Conservation (phyloP, 2,888 invertebrate genomes). For the Caenorhabditis sp. region DNA sequence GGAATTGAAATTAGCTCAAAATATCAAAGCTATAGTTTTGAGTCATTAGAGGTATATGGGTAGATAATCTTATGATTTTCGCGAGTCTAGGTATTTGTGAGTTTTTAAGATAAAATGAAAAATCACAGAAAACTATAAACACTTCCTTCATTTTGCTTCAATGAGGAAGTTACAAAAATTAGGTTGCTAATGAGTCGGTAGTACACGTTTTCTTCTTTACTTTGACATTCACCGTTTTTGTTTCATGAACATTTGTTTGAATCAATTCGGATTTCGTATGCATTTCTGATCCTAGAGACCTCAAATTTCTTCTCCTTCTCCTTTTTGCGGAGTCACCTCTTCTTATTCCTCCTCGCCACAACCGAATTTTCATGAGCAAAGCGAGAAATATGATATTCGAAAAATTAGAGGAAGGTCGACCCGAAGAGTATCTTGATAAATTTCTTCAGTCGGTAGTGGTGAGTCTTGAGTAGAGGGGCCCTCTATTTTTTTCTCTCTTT, state of each 20-base stretch:
- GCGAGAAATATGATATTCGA: constrained; percentile 56
- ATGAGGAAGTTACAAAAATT: constrained; percentile 42
- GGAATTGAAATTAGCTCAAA: neutral
- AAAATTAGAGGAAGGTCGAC: constrained; percentile 60
- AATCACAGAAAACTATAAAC: neutral
- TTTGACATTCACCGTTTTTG: constrained; percentile 3
- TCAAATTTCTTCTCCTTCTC: neutral
- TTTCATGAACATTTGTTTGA: constrained; percentile 22
- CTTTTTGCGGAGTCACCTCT: constrained; percentile 13
- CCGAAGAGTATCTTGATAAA: constrained; percentile 53
- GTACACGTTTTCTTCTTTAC: constrained; percentile 4
- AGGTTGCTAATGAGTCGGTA: constrained; percentile 19
- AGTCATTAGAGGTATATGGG: too few relatives aligned
- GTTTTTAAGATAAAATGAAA: too few relatives aligned
- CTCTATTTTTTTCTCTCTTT: constrained; percentile 5
- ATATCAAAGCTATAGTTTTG: neutral
- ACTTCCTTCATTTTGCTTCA: neutral
- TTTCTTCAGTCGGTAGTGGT: constrained; percentile 37
- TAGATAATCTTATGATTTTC: too few relatives aligned
- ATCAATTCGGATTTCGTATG: constrained; percentile 32
- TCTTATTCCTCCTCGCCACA: constrained; percentile 15
- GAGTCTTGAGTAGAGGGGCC: constrained; percentile 2
- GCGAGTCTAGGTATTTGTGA: too few relatives aligned
- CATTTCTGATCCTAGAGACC: constrained; percentile 34
- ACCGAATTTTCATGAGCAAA: constrained; percentile 43